Conservation (phyloP, 2,113 vertebrate genomes). For the Oryctolagus cuniculus region DNA sequence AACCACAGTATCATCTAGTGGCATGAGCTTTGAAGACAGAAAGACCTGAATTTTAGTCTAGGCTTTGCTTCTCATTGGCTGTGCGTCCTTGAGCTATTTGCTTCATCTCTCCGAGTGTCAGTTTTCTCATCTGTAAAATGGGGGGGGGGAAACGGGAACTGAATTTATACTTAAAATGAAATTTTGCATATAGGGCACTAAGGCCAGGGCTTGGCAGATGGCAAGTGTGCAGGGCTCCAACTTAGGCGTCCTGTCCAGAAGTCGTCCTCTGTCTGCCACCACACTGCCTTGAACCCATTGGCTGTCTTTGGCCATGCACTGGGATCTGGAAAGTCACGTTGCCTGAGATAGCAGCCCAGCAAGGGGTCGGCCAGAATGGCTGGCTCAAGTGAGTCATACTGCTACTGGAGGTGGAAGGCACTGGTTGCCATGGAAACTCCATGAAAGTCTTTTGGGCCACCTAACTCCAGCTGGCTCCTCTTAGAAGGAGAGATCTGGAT, state of each 20-base stretch:
- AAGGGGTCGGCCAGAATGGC: neutral
- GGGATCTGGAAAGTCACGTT: neutral
- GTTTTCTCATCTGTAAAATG: constrained; percentile 17
- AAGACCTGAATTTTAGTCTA: neutral
- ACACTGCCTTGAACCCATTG: accelerated
- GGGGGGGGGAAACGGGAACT: neutral
- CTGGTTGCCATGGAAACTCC: neutral
- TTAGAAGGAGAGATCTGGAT: neutral
- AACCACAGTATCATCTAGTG: neutral
- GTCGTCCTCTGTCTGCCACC: neutral
- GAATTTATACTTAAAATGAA: neutral
- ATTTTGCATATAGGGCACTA: neutral
- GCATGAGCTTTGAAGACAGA: neutral
- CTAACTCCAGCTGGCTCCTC: neutral
- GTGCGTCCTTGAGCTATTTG: neutral
- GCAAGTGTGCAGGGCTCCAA: neutral
- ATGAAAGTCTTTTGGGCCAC: neutral
- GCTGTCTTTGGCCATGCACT: neutral
- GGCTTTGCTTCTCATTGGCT: neutral
- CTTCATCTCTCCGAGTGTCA: neutral
- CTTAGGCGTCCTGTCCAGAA: neutral
- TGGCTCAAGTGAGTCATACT: neutral
- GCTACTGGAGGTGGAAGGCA: neutral
- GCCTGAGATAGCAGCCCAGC: neutral
- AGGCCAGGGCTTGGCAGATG: neutral